A percentile compares a stretch with the other conserved stretches of the same genome.
These are phyloP conservation scores for Cremastinae sp. DNA, from an alignment of 2,888 invertebrate species.

Conservation along the genomic window DNA sequence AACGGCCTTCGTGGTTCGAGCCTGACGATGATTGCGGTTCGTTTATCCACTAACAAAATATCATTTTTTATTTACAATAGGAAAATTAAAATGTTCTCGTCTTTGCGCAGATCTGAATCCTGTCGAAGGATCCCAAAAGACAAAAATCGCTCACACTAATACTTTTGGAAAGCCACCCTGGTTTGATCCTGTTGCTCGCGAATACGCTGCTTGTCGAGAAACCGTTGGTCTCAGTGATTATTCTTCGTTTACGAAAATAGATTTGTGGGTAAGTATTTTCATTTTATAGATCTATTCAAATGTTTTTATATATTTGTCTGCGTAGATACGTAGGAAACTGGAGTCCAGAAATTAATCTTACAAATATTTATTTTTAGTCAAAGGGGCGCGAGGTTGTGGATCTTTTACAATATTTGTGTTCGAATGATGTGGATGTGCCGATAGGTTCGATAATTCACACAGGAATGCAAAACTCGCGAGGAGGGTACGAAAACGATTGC, in stretches of 20 bases:
- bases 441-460: constrained; percentile 97
- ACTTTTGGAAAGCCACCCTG: constrained; percentile 96
- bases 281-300: no score
- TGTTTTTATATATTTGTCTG: no score
- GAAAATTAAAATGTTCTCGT: background rate
- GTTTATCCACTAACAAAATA: background rate
- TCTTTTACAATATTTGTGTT: constrained; percentile 94
- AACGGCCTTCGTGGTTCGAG: constrained; percentile 96
- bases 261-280: constrained; percentile 87
- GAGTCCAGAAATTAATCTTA: no score
- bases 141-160: constrained; percentile 88
- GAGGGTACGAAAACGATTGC: constrained; percentile 99
- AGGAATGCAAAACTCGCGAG: constrained; percentile 97
- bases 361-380: constrained; percentile 82
- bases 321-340: no score
- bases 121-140: constrained; percentile 81
- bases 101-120: constrained; percentile 71
- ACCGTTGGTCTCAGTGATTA: constrained; percentile 96
- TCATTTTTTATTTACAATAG: background rate
- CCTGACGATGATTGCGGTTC: constrained; percentile 80
- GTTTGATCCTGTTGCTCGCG: constrained; percentile 93
- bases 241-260: constrained; percentile 98
- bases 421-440: constrained; percentile 97
- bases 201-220: constrained; percentile 97
- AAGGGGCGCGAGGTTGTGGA: constrained; percentile 93